Evolutionary conservation across 2,888 invertebrate genomes (phyloP).

Genomic region (Xestobium rufovillosum): DNA sequence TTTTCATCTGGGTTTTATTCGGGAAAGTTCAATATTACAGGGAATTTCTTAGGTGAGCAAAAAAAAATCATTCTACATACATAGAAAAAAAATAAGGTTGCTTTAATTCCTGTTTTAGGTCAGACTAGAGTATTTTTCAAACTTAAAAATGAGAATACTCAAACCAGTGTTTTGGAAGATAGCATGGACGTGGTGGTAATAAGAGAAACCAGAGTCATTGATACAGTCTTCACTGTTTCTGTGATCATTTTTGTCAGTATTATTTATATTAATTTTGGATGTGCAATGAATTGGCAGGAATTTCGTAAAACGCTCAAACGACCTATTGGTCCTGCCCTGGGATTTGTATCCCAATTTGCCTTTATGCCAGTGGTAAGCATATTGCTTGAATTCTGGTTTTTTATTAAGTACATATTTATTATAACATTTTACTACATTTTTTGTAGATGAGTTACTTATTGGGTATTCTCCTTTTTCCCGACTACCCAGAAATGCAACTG

Average conservation of each 20-base stretch:
- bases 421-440: neutral
- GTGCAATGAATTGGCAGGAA: constrained; percentile 71
- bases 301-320: constrained; percentile 57
- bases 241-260: constrained; percentile 70
- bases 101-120: no score
- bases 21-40: constrained; percentile 35
- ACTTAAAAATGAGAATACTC: constrained; percentile 18
- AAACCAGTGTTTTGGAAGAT: constrained; percentile 10
- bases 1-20: constrained; percentile 10
- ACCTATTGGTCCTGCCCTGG: constrained; percentile 73
- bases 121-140: constrained; percentile 29
- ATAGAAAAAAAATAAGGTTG: no score
- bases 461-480: neutral
- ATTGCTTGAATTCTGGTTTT: neutral
- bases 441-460: neutral
- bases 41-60: constrained; percentile 37
- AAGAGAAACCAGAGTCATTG: constrained; percentile 52
- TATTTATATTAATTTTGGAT: constrained; percentile 86
- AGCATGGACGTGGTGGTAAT: constrained; percentile 30
- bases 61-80: neutral
- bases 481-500: constrained; percentile 56
- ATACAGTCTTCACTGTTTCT: constrained; percentile 65
- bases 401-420: neutral
- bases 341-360: constrained; percentile 69
- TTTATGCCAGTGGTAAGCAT: constrained; percentile 76